Evolutionary conservation across 92 coral and sea anemone species (phyloP).

Genomic region (Umimayanthus chanpuru): DNA sequence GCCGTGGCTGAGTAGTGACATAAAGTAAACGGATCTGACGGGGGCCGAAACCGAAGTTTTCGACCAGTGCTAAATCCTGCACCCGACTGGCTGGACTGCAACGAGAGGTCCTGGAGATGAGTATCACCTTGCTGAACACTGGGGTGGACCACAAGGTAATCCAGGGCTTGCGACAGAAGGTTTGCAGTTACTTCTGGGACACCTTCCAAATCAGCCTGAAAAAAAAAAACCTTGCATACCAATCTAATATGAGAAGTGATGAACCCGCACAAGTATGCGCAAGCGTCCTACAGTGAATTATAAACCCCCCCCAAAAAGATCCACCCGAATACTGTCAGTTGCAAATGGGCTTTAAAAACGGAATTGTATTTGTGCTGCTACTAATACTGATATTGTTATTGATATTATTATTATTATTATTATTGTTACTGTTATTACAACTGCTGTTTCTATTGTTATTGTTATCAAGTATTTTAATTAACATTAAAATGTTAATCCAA

Average conservation of each 20-base stretch:
- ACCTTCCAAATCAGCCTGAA: slow-evolving; percentile 93
- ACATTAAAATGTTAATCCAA: too few relatives aligned
- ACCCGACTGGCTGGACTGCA: slow-evolving; percentile 58
- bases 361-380: too few relatives aligned
- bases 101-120: slow-evolving; percentile 63
- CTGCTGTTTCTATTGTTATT: too few relatives aligned
- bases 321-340: too few relatives aligned
- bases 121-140: slow-evolving; percentile 88
- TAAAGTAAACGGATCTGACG: slow-evolving; percentile 77
- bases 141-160: slow-evolving; percentile 93
- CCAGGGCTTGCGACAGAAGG: slow-evolving; percentile 73
- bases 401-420: too few relatives aligned
- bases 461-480: too few relatives aligned
- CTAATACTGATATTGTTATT: too few relatives aligned
- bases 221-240: background rate
- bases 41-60: slow-evolving; percentile 86
- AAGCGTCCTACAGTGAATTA: too few relatives aligned
- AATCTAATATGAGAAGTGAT: background rate
- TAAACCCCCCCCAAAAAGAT: too few relatives aligned
- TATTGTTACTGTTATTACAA: too few relatives aligned
- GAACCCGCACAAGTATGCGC: too few relatives aligned
- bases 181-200: slow-evolving; percentile 87
- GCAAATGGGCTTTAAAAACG: too few relatives aligned
- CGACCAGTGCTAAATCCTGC: slow-evolving; percentile 71
- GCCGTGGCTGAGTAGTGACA: slow-evolving; percentile 86